A percentile compares a stretch with the other conserved stretches of the same genome.
Conservation (phyloP, 2,888 invertebrate genomes). For the Rhyacophila evoluta region DNA sequence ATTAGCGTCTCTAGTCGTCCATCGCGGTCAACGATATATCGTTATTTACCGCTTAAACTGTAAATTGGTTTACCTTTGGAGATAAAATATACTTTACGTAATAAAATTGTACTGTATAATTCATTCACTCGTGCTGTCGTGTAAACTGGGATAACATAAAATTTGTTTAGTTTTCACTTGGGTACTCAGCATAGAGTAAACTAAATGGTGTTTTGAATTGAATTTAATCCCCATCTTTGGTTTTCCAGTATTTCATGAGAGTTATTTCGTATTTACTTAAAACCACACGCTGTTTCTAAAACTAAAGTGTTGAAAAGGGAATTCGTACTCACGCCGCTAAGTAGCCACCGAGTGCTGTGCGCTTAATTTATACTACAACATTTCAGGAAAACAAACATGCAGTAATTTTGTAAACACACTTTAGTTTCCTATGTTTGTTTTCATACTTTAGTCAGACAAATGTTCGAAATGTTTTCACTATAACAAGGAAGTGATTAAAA, state of each 20-base stretch:
- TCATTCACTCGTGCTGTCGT: too few relatives aligned
- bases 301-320: slow-evolving; percentile 12
- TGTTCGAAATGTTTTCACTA: background rate
- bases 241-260: background rate
- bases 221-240: background rate
- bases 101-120: too few relatives aligned
- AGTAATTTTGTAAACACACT: slow-evolving; percentile 16
- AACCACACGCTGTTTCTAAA: slow-evolving; percentile 9
- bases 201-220: background rate
- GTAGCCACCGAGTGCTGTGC: slow-evolving; percentile 6
- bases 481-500: background rate
- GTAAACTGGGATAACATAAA: too few relatives aligned
- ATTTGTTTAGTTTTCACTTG: background rate
- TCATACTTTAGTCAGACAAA: background rate
- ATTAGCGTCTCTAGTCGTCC: too few relatives aligned
- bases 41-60: too few relatives aligned
- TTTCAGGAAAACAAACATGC: slow-evolving; percentile 11
- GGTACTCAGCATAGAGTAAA: background rate
- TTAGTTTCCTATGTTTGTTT: background rate
- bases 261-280: slow-evolving; percentile 12
- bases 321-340: background rate
- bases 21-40: too few relatives aligned
- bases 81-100: too few relatives aligned
- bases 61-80: too few relatives aligned
- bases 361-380: slow-evolving; percentile 10